A percentile compares a stretch with the other conserved stretches of the same genome.
These are phyloP conservation scores for Corella eumyota DNA, from an alignment of 23 tunicate genomes.

Conservation along the genomic window DNA sequence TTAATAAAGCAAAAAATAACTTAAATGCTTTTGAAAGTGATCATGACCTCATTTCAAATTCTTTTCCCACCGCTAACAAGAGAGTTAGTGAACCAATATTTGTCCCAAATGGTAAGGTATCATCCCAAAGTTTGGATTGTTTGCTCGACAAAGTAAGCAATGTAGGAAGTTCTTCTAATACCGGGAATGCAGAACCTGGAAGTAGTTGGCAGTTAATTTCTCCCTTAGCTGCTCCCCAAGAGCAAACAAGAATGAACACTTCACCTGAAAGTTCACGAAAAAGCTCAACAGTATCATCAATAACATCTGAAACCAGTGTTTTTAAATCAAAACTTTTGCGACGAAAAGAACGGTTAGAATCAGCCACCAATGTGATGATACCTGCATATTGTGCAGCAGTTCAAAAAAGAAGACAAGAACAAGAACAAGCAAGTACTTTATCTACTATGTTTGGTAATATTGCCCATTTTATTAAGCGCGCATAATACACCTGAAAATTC, in stretches of 20 bases:
- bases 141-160: too few relatives aligned
- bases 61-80: too few relatives aligned
- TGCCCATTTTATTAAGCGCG: conserved; percentile 34
- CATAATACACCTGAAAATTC: too few relatives aligned
- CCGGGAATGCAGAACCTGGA: conserved; percentile 22
- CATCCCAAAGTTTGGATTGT: too few relatives aligned
- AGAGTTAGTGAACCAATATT: too few relatives aligned
- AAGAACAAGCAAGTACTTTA: conserved; percentile 23
- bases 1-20: conserved; percentile 22
- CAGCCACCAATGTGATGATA: conserved; percentile 40
- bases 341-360: conserved; percentile 36
- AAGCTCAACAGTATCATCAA: conserved; percentile 9
- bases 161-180: too few relatives aligned
- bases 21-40: too few relatives aligned
- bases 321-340: conserved; percentile 20
- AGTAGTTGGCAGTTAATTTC: conserved; percentile 73
- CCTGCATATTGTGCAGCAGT: conserved; percentile 54
- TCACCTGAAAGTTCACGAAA: conserved; percentile 8
- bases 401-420: conserved; percentile 20
- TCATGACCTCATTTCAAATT: too few relatives aligned
- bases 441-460: conserved; percentile 18
- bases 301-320: conserved; percentile 1
- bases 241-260: not conserved
- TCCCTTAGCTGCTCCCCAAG: not conserved
- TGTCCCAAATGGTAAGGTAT: too few relatives aligned